A percentile compares a stretch with the other conserved stretches of the same genome.
Evolutionary conservation across 1,140 invertebrate genomes (phyloP).

Genomic region (Apis mellifera): DNA sequence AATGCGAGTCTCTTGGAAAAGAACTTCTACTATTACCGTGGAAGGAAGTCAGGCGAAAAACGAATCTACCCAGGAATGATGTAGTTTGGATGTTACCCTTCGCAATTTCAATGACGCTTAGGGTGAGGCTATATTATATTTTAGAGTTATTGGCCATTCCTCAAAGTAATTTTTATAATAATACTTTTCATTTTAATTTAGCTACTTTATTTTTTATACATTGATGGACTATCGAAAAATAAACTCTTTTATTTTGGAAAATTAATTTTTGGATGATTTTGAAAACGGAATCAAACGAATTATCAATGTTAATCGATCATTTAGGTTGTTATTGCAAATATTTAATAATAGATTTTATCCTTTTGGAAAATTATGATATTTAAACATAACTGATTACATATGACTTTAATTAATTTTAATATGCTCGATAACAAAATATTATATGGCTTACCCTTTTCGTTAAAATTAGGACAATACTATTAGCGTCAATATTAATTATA

Average conservation of each 20-base stretch:
- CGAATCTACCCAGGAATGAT: slow-evolving; percentile 40
- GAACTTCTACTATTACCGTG: slow-evolving; percentile 16
- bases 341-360: neutral
- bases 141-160: slow-evolving; percentile 27
- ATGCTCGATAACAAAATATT: slow-evolving; percentile 42
- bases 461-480: neutral
- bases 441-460: slow-evolving; percentile 45
- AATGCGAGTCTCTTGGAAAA: slow-evolving; percentile 48
- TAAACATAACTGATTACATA: too few relatives aligned
- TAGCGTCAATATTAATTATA: neutral
- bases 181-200: neutral
- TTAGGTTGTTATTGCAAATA: neutral
- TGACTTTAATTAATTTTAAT: too few relatives aligned
- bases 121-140: slow-evolving; percentile 51
- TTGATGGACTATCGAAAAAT: too few relatives aligned
- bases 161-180: neutral
- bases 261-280: neutral
- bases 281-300: neutral
- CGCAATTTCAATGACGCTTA: slow-evolving; percentile 38
- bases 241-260: neutral
- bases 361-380: too few relatives aligned
- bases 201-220: too few relatives aligned
- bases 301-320: neutral
- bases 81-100: slow-evolving; percentile 11
- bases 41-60: slow-evolving; percentile 17